A percentile compares a stretch with the other conserved stretches of the same genome.
Conservation (phyloP, 2,888 invertebrate species). For the Tupiocoris notatus region DNA sequence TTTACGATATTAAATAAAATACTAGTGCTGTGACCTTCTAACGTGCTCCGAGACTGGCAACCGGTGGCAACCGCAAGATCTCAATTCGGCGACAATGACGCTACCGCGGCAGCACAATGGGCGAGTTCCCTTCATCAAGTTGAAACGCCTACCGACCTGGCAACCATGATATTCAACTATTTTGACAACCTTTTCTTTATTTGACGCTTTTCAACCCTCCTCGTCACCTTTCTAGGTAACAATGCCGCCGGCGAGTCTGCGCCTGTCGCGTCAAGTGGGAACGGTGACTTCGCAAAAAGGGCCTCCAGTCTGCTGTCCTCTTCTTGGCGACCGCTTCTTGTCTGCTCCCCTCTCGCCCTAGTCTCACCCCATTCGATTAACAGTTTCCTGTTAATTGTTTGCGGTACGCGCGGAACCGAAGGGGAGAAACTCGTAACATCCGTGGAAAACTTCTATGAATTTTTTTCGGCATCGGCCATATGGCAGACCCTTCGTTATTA, state of each 20-base stretch:
- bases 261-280: constrained; percentile 17
- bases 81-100: constrained; percentile 13
- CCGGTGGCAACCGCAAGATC: constrained; percentile 12
- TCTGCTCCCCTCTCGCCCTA: background rate
- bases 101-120: background rate
- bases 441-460: background rate
- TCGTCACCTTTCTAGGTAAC: background rate
- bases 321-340: background rate
- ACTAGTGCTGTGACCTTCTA: no score
- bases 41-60: no score
- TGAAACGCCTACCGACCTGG: background rate
- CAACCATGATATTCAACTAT: constrained; percentile 29
- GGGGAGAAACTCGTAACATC: background rate
- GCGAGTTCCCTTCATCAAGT: no score
- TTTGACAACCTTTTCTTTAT: constrained; percentile 18
- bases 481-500: constrained; percentile 7
- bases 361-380: background rate
- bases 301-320: background rate
- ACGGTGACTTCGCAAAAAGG: constrained; percentile 22
- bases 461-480: constrained; percentile 5
- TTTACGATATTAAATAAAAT: no score
- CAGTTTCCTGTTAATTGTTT: constrained; percentile 29
- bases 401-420: background rate
- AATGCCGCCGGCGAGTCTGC: background rate
- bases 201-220: background rate